phyloP scores from a whole-genome alignment of 1,140 invertebrate genomes.

The Drosophila ambigua region DNA sequence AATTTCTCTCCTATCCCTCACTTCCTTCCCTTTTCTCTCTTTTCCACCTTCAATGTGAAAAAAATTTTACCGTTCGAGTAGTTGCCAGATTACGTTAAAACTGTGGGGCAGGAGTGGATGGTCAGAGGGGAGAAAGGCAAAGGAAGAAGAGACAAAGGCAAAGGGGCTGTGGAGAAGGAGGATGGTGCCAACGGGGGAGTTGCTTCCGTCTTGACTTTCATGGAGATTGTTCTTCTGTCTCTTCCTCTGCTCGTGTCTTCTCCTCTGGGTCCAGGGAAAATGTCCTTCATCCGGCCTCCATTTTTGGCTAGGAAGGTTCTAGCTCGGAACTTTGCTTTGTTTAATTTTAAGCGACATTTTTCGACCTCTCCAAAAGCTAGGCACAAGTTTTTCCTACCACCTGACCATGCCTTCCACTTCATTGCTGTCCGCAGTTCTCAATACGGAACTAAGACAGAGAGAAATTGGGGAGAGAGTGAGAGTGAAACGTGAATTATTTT shows the following conservation, averaged over 20 bases:
- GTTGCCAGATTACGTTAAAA: constrained; percentile 31
- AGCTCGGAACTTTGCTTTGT: constrained; percentile 57
- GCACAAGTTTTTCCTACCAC: constrained; percentile 22
- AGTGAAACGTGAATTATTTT: constrained; percentile 41
- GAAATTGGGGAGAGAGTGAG: not conserved
- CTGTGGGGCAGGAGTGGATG: too few relatives aligned
- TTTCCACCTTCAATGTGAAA: not conserved
- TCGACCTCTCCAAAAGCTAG: constrained; percentile 9
- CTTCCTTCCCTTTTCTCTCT: constrained; percentile 1
- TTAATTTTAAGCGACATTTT: constrained; percentile 65
- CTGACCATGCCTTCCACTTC: not conserved
- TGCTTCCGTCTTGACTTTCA: constrained; percentile 54
- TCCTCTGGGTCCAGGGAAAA: constrained; percentile 18
- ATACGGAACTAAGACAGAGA: not conserved
- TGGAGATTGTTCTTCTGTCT: constrained; percentile 34
- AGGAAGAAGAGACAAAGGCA: too few relatives aligned
- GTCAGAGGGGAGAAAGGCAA: not conserved
- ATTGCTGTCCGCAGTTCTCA: not conserved
- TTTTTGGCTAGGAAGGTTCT: constrained; percentile 28
- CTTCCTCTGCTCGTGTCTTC: not conserved
- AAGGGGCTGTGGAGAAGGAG: constrained; percentile 4
- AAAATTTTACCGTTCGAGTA: constrained; percentile 49
- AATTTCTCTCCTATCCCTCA: not conserved
- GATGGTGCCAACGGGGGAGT: constrained; percentile 15
- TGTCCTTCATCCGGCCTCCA: constrained; percentile 36